phyloP scores from a whole-genome alignment of 2,888 invertebrate genomes.

The Phaedon cochleariae region DNA sequence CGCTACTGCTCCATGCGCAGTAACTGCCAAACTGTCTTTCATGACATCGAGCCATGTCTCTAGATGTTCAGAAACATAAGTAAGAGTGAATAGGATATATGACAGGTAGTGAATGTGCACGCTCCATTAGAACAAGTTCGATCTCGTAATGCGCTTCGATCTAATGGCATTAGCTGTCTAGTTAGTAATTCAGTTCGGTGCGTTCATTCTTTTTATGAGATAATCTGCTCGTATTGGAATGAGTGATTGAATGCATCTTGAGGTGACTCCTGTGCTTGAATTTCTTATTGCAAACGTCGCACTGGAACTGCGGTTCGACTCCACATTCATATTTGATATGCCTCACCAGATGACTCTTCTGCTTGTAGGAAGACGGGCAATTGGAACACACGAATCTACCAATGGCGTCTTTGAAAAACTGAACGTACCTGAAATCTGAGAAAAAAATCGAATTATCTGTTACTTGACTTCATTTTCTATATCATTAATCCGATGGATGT shows the following conservation, averaged over 20 bases:
- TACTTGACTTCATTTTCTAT: too few relatives aligned
- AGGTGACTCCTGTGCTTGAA: slow-evolving; percentile 64
- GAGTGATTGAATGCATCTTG: slow-evolving; percentile 56
- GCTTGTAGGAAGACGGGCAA: slow-evolving; percentile 52
- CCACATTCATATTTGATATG: slow-evolving; percentile 57
- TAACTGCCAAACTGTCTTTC: too few relatives aligned
- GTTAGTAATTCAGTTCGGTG: too few relatives aligned
- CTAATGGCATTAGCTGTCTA: too few relatives aligned
- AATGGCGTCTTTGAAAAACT: slow-evolving; percentile 46
- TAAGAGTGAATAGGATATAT: too few relatives aligned
- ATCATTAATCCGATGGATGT: too few relatives aligned
- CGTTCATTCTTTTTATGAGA: not conserved
- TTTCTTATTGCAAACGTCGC: slow-evolving; percentile 60
- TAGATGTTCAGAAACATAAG: too few relatives aligned
- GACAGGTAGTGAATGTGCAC: too few relatives aligned
- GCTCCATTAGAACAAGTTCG: too few relatives aligned
- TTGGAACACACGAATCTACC: slow-evolving; percentile 51
- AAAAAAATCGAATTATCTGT: not conserved
- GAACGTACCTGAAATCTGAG: slow-evolving; percentile 48
- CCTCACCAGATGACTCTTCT: slow-evolving; percentile 52
- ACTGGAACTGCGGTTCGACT: slow-evolving; percentile 62
- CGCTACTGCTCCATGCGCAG: too few relatives aligned
- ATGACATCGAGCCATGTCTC: too few relatives aligned
- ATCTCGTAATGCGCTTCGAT: too few relatives aligned
- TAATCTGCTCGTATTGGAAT: not conserved